Conservation (phyloP, 2,888 invertebrate genomes). For the Plagiodera versicolora region DNA sequence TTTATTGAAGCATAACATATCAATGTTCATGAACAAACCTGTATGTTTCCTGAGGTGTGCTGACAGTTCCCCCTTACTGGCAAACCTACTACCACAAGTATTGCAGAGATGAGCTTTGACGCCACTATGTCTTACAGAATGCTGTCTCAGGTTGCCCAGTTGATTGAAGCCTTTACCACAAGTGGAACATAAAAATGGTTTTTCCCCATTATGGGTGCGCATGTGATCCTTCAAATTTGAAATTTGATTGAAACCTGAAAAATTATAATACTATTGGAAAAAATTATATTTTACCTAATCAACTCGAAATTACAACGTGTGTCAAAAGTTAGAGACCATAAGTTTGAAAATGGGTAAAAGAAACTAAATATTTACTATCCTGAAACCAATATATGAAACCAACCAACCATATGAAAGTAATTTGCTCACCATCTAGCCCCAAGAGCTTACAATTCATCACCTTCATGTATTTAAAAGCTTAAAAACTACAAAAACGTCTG, state of each 20-base stretch:
- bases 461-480: no score
- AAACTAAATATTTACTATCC: no score
- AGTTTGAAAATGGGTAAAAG: no score
- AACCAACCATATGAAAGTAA: no score
- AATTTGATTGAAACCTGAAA: slow-evolving; percentile 55
- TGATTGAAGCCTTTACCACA: slow-evolving; percentile 57
- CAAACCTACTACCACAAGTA: slow-evolving; percentile 55
- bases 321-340: no score
- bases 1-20: no score
- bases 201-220: slow-evolving; percentile 55
- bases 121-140: slow-evolving; percentile 54
- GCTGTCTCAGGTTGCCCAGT: slow-evolving; percentile 52
- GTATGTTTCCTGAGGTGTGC: slow-evolving; percentile 56
- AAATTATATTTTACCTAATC: no score
- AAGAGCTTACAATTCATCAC: no score
- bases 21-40: slow-evolving; percentile 41
- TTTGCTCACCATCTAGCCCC: no score
- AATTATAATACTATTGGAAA: background rate
- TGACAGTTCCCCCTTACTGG: slow-evolving; percentile 55
- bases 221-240: slow-evolving; percentile 56
- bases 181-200: slow-evolving; percentile 54
- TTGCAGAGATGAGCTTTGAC: slow-evolving; percentile 56
- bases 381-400: no score
- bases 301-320: no score
- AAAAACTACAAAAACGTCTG: no score